These are phyloP conservation scores for Fragum sueziense DNA, from an alignment of 2,888 invertebrate species.

Conservation along the genomic window DNA sequence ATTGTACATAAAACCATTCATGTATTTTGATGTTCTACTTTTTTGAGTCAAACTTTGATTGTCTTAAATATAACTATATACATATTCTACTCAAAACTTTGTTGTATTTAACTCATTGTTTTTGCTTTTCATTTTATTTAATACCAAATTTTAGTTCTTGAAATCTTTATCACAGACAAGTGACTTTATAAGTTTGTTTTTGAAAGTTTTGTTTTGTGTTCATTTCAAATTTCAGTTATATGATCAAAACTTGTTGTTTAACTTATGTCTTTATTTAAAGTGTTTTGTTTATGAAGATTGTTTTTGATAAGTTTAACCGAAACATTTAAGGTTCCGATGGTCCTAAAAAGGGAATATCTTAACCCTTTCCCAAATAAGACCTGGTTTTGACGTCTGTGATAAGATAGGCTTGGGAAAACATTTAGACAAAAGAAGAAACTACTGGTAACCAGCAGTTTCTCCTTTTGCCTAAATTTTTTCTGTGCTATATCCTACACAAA, in stretches of 20 bases:
- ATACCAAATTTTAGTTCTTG: not conserved
- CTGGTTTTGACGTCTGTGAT: not conserved
- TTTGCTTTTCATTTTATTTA: constrained; percentile 4
- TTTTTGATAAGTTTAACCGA: too few relatives aligned
- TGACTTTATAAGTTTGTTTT: not conserved
- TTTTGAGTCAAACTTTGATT: constrained; percentile 5
- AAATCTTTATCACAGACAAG: constrained; percentile 8
- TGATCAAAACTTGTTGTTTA: not conserved
- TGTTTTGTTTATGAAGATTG: not conserved
- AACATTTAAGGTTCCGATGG: too few relatives aligned
- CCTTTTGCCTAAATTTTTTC: too few relatives aligned
- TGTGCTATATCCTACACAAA: too few relatives aligned
- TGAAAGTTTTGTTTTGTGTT: not conserved
- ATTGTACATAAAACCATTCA: constrained; percentile 7
- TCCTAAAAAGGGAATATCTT: not conserved
- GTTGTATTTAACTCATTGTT: not conserved
- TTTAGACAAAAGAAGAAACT: not conserved
- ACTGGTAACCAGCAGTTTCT: too few relatives aligned
- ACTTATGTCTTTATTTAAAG: not conserved
- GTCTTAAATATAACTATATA: not conserved
- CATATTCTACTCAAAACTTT: not conserved
- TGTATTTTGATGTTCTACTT: not conserved
- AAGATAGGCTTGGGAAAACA: not conserved
- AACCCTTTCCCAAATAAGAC: not conserved
- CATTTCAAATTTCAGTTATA: not conserved